Conservation (phyloP, 1,140 invertebrate species). For the Cyclina sinensis region DNA sequence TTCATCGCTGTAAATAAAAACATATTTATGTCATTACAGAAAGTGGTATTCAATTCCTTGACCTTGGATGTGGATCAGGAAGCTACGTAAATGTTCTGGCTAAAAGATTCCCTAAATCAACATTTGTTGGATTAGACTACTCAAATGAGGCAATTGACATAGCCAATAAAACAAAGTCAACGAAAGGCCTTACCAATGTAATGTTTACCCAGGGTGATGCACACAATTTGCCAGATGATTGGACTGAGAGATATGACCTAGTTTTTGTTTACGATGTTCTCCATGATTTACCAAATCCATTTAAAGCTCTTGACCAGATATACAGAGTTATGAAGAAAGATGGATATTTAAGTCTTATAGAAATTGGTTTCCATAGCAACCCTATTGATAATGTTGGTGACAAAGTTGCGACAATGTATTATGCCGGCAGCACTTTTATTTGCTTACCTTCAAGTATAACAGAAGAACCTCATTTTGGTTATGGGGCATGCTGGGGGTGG, state of each 20-base stretch:
- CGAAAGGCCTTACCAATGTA: conserved; percentile 65
- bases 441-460: conserved; percentile 69
- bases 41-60: conserved; percentile 63
- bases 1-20: too few relatives aligned
- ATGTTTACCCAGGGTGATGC: conserved; percentile 57
- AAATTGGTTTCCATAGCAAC: conserved; percentile 66
- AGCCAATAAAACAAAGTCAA: conserved; percentile 12
- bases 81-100: conserved; percentile 56
- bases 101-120: conserved; percentile 66
- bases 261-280: conserved; percentile 68
- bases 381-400: conserved; percentile 69
- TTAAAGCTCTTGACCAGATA: conserved; percentile 62
- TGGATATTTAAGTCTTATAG: conserved; percentile 67
- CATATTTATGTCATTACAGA: conserved; percentile 41
- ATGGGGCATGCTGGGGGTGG: conserved; percentile 65
- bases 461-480: conserved; percentile 40
- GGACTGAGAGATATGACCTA: conserved; percentile 67
- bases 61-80: conserved; percentile 70
- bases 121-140: conserved; percentile 63
- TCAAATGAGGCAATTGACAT: conserved; percentile 3
- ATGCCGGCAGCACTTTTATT: conserved; percentile 55
- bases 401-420: conserved; percentile 77
- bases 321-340: conserved; percentile 63
- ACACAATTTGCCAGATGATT: conserved; percentile 59
- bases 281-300: conserved; percentile 73